A percentile compares a stretch with the other conserved stretches of the same genome.
Conservation (phyloP, 2,888 invertebrate species). For the Netelia inedita region DNA sequence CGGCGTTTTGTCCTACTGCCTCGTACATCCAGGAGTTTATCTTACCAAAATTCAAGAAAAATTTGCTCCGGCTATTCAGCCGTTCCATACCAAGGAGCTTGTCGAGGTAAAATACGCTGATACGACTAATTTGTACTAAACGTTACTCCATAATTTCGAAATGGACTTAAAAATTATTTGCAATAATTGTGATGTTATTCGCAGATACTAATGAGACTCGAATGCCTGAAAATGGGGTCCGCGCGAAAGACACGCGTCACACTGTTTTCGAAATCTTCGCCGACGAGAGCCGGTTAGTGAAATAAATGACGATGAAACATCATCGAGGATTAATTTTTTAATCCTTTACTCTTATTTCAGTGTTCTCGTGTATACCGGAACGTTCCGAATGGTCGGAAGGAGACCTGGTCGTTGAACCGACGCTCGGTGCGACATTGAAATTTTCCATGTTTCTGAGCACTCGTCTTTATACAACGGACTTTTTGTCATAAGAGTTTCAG, state of each 20-base stretch:
- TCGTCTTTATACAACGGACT: slow-evolving; percentile 86
- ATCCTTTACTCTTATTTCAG: slow-evolving; percentile 50
- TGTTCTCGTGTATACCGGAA: slow-evolving; percentile 82
- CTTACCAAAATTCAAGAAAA: slow-evolving; percentile 87
- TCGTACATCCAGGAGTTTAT: slow-evolving; percentile 88
- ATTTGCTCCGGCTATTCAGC: slow-evolving; percentile 89
- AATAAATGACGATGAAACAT: background rate
- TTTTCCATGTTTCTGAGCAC: slow-evolving; percentile 88
- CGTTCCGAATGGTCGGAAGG: slow-evolving; percentile 83
- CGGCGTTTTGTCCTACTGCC: slow-evolving; percentile 88
- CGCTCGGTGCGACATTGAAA: slow-evolving; percentile 86
- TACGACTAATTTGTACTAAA: background rate
- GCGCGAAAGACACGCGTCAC: slow-evolving; percentile 81
- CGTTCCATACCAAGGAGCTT: slow-evolving; percentile 88
- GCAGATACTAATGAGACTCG: slow-evolving; percentile 87
- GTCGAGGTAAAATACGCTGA: slow-evolving; percentile 86
- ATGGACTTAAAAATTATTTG: background rate
- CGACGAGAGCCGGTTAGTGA: slow-evolving; percentile 81
- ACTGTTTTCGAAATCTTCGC: slow-evolving; percentile 85
- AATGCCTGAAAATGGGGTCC: slow-evolving; percentile 86
- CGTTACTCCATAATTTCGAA: slow-evolving; percentile 3
- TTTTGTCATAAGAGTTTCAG: slow-evolving; percentile 77
- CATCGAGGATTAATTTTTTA: slow-evolving; percentile 2
- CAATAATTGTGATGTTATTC: slow-evolving; percentile 69
- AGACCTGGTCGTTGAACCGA: slow-evolving; percentile 86